Evolutionary conservation across 2,113 vertebrate genomes (phyloP), one percentile per base, ranked within the genome.

Genomic region (Aythya baeri): DNA sequence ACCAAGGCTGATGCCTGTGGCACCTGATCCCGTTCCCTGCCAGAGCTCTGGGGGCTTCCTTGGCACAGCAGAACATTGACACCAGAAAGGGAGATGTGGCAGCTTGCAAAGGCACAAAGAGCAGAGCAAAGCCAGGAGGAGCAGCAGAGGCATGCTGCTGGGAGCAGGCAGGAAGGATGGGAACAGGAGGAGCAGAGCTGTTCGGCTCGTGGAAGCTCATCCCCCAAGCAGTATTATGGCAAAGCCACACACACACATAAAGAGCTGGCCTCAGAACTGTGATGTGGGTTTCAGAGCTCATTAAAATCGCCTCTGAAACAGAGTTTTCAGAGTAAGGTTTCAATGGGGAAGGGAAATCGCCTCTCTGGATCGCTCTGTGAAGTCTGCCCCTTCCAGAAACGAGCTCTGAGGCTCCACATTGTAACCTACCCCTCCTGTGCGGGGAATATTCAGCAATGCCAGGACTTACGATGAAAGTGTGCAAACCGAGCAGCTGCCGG

Each of bases 141-240:
- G 50, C 73, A 91, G 70, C 49, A 82, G 17, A 84, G 25, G 73
- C 65, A 49, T 4, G 46, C 17, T 43, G 80, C 73, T 86, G 61
- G 70, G 43, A 92, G 65, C 46, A 88, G 73, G 86, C 92, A 94
- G 61, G 61, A 90, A 79, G 80, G 52, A 86, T 49, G 50, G 54
- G 95, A 92, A 90, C 61, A 38, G 74, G 77, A 93, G 36, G 73
- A 85, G 62, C 2, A 85, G n/a, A 84, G 61, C 26, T 67, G 16
- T 34, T 49, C 38, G 20, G 55, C 61, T 61, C 32, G 31, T 17
- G 44, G 44, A 67, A 75, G 78, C 27, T 78, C 34, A 89, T 43
- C 70, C 57, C 52, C 38, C 75, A 84, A 89, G 79, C 11, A 32
- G 66, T 61, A 68, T 54, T 70, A 75, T 2, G 84, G 54, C 49